A percentile compares a stretch with the other conserved stretches of the same genome.
These are phyloP conservation scores for Cydia fagiglandana DNA, from an alignment of 1,140 invertebrate genomes.

Conservation along the genomic window DNA sequence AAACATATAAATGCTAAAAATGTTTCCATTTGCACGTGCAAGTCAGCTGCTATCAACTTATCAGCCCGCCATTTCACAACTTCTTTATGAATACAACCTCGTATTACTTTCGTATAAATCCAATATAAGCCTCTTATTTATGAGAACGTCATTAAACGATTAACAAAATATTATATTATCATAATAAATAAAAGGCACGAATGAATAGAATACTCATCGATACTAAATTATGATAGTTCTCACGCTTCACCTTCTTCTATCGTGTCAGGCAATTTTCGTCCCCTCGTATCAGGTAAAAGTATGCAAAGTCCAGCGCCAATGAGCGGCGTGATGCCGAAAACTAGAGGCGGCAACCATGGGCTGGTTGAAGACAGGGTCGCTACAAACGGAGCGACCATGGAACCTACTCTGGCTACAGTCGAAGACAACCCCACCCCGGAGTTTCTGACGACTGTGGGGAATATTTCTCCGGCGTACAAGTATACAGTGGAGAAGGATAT, in stretches of 20 bases:
- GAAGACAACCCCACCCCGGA: conserved; percentile 80
- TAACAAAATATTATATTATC: not conserved
- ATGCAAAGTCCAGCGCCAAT: conserved; percentile 82
- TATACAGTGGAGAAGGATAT: conserved; percentile 81
- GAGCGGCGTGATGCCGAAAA: conserved; percentile 84
- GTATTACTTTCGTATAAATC: conserved; percentile 19
- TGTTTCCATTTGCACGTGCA: not conserved
- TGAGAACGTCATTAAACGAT: not conserved
- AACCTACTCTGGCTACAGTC: conserved; percentile 80
- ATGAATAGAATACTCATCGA: conserved; percentile 12
- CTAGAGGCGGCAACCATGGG: conserved; percentile 82
- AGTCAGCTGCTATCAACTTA: not conserved
- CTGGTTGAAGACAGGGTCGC: conserved; percentile 65
- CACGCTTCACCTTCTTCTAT: conserved; percentile 72
- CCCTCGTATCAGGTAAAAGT: conserved; percentile 82
- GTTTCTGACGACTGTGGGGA: conserved; percentile 81
- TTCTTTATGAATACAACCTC: conserved; percentile 6
- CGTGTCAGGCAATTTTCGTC: conserved; percentile 71
- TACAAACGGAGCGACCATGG: conserved; percentile 79
- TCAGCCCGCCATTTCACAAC: not conserved
- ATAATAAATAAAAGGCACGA: conserved; percentile 26
- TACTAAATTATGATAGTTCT: conserved; percentile 31
- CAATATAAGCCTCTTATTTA: conserved; percentile 31
- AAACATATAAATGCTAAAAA: not conserved
- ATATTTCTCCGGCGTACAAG: conserved; percentile 81